These are phyloP conservation scores for Pollimyrus isidori DNA, from an alignment of 2,113 vertebrate genomes.

Conservation along the genomic window DNA sequence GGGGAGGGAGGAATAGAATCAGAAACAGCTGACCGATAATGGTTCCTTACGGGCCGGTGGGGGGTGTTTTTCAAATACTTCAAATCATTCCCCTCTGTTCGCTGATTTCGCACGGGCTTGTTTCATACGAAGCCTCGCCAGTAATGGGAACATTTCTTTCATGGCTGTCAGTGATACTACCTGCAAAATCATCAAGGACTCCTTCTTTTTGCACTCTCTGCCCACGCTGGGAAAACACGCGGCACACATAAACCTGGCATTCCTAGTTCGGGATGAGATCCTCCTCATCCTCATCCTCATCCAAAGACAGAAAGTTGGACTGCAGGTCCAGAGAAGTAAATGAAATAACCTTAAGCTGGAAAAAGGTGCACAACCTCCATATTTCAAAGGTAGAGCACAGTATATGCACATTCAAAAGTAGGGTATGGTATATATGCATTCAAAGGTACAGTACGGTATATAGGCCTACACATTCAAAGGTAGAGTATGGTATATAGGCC, in stretches of 20 bases:
- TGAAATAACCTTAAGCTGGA: not conserved
- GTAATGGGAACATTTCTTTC: slow-evolving; percentile 3
- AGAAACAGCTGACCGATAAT: not conserved
- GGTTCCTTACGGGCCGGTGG: not conserved
- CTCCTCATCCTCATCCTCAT: not conserved
- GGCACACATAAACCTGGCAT: not conserved
- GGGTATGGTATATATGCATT: not conserved
- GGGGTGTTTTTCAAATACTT: not conserved
- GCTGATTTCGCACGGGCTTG: not conserved
- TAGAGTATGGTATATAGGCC: too few species aligned
- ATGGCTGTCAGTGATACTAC: not conserved
- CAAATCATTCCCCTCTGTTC: not conserved
- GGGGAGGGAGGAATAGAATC: not conserved
- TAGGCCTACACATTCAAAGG: too few species aligned
- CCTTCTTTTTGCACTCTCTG: not conserved
- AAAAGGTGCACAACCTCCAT: not conserved
- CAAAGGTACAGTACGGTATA: not conserved
- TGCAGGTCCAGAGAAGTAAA: not conserved
- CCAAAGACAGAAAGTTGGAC: not conserved
- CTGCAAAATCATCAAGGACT: not conserved
- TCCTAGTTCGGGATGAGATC: not conserved
- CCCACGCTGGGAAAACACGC: not conserved
- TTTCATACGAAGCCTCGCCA: not conserved
- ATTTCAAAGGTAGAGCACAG: not conserved
- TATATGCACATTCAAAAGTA: not conserved